A percentile compares a stretch with the other conserved stretches of the same genome.
These are phyloP conservation scores for Paraescarpia echinospica DNA, from an alignment of 1,140 invertebrate genomes.

Conservation along the genomic window DNA sequence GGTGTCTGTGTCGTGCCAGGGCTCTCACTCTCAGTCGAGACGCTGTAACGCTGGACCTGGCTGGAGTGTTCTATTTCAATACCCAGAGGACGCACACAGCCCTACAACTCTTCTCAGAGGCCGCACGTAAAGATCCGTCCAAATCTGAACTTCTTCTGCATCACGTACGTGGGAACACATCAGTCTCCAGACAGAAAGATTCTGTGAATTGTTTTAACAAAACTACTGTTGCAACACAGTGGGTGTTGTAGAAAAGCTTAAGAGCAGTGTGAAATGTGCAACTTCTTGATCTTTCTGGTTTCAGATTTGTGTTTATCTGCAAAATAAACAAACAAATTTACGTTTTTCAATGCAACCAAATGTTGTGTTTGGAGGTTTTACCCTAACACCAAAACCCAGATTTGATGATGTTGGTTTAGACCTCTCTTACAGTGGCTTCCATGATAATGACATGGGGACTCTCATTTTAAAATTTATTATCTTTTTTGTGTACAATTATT, in stretches of 20 bases:
- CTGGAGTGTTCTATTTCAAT: slow-evolving; percentile 37
- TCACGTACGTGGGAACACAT: slow-evolving; percentile 33
- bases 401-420: too few species aligned
- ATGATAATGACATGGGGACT: too few species aligned
- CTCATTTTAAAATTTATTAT: too few species aligned
- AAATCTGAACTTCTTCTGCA: slow-evolving; percentile 32
- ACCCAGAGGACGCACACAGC: slow-evolving; percentile 29
- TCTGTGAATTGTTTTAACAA: not conserved
- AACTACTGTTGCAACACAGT: not conserved
- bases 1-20: slow-evolving; percentile 48
- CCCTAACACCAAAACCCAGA: too few species aligned
- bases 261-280: too few species aligned
- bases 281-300: not conserved
- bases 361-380: too few species aligned
- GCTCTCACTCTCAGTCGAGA: slow-evolving; percentile 59
- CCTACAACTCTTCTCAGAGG: slow-evolving; percentile 29
- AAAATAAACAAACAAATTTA: too few species aligned
- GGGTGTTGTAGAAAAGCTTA: too few species aligned
- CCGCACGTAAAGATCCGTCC: slow-evolving; percentile 30
- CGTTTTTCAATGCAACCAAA: too few species aligned
- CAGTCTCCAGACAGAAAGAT: not conserved
- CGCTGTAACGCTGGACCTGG: slow-evolving; percentile 28
- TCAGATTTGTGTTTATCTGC: not conserved
- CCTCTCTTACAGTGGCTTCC: too few species aligned
- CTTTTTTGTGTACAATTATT: too few species aligned